Evolutionary conservation across 2,888 invertebrate species (phyloP).

Genomic region (Ferdinandea cuprea): DNA sequence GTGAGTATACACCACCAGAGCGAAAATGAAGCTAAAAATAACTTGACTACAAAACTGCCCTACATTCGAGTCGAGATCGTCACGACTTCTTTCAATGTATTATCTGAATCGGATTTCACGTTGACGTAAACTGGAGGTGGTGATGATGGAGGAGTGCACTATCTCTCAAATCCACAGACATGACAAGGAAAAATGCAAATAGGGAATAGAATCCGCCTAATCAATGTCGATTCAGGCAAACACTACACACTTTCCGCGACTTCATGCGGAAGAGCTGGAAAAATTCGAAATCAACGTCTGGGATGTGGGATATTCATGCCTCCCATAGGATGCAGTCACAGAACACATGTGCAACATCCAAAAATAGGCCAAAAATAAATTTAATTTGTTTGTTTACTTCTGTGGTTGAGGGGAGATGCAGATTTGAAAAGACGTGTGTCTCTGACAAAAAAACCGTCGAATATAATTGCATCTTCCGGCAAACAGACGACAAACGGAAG

Average conservation of each 20-base stretch:
- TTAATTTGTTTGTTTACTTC: slow-evolving; percentile 60
- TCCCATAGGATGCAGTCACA: background rate
- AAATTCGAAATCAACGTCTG: slow-evolving; percentile 13
- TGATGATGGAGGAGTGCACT: slow-evolving; percentile 40
- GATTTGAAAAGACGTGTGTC: slow-evolving; percentile 1
- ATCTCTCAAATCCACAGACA: slow-evolving; percentile 31
- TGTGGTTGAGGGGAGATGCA: slow-evolving; percentile 9
- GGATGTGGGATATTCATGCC: slow-evolving; percentile 32
- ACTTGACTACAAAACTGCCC: slow-evolving; percentile 43
- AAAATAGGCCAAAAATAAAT: slow-evolving; percentile 45
- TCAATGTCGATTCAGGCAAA: slow-evolving; percentile 42
- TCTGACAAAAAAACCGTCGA: slow-evolving; percentile 36
- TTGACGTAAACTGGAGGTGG: background rate
- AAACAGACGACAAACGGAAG: slow-evolving; percentile 29
- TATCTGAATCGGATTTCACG: slow-evolving; percentile 7
- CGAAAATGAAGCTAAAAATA: slow-evolving; percentile 48
- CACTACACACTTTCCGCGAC: background rate
- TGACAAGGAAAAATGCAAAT: slow-evolving; percentile 26
- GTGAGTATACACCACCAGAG: background rate
- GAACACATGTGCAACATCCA: slow-evolving; percentile 45
- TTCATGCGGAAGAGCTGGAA: slow-evolving; percentile 40
- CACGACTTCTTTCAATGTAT: slow-evolving; percentile 1
- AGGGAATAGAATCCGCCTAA: slow-evolving; percentile 11
- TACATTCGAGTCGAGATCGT: slow-evolving; percentile 43
- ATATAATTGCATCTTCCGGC: slow-evolving; percentile 66